These are phyloP conservation scores for Acleris sparsana DNA, from an alignment of 2,888 invertebrate genomes.

Conservation along the genomic window DNA sequence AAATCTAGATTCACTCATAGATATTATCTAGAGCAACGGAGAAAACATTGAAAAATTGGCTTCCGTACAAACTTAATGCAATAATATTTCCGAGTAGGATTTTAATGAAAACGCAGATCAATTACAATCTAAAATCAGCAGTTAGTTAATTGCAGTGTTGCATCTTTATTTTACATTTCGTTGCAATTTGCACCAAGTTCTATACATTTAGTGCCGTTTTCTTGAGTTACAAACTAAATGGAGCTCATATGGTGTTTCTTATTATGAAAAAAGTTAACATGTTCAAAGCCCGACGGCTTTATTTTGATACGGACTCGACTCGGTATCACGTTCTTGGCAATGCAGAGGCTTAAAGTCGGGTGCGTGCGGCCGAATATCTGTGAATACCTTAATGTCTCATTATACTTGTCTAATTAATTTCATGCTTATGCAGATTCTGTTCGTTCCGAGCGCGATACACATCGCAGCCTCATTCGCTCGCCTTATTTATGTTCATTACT, in stretches of 20 bases:
- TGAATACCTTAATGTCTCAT: slow-evolving; percentile 33
- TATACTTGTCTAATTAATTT: slow-evolving; percentile 35
- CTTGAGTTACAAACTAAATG: no score
- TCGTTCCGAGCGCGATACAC: slow-evolving; percentile 25
- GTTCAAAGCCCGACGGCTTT: no score
- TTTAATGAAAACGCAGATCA: slow-evolving; percentile 10
- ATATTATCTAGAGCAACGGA: background rate
- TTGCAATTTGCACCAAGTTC: background rate
- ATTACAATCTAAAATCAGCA: slow-evolving; percentile 30
- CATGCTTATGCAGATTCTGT: slow-evolving; percentile 35
- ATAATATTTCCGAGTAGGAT: slow-evolving; percentile 16
- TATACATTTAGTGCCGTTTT: no score
- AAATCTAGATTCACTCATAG: no score
- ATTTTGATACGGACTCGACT: no score
- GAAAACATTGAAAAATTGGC: slow-evolving; percentile 10
- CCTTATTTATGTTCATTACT: slow-evolving; percentile 28
- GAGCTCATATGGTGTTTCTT: no score
- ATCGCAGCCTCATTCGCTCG: slow-evolving; percentile 26
- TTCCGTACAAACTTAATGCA: slow-evolving; percentile 12
- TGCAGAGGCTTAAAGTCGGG: background rate
- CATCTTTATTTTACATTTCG: background rate
- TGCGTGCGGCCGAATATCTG: slow-evolving; percentile 16
- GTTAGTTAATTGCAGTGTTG: slow-evolving; percentile 14
- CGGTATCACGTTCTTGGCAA: no score
- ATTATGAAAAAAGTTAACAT: no score